Conservation (phyloP, 2,888 invertebrate species). For the Oxyscelio sp. region DNA sequence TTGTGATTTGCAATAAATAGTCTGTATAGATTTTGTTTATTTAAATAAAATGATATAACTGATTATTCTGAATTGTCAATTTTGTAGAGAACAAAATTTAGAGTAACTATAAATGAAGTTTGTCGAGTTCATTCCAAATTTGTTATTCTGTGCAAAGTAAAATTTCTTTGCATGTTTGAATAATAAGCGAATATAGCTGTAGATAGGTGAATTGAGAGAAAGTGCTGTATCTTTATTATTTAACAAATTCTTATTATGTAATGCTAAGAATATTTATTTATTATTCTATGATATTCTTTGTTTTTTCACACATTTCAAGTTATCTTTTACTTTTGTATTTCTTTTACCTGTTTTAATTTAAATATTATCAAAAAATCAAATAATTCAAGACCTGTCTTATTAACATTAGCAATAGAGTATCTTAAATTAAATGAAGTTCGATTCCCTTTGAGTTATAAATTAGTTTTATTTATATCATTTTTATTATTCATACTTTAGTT, state of each 20-base stretch:
- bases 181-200: slow-evolving; percentile 38
- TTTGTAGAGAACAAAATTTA: slow-evolving; percentile 24
- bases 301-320: slow-evolving; percentile 60
- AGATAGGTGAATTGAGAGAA: slow-evolving; percentile 44
- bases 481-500: no score
- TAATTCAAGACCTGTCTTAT: no score
- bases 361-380: no score
- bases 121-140: slow-evolving; percentile 31
- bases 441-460: no score
- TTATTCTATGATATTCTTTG: no score
- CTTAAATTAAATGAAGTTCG: no score
- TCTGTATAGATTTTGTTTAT: slow-evolving; percentile 46
- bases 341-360: no score
- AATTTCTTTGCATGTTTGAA: slow-evolving; percentile 44
- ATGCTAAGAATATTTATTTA: no score
- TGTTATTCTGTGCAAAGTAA: slow-evolving; percentile 17
- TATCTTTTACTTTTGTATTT: no score
- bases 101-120: slow-evolving; percentile 29
- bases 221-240: slow-evolving; percentile 48
- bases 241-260: no score
- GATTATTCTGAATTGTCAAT: slow-evolving; percentile 32
- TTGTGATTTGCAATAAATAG: slow-evolving; percentile 47
- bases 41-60: slow-evolving; percentile 17
- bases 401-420: no score
- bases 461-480: no score